Conservation (phyloP, 2,888 invertebrate species). For the Agrypnus murinus region DNA sequence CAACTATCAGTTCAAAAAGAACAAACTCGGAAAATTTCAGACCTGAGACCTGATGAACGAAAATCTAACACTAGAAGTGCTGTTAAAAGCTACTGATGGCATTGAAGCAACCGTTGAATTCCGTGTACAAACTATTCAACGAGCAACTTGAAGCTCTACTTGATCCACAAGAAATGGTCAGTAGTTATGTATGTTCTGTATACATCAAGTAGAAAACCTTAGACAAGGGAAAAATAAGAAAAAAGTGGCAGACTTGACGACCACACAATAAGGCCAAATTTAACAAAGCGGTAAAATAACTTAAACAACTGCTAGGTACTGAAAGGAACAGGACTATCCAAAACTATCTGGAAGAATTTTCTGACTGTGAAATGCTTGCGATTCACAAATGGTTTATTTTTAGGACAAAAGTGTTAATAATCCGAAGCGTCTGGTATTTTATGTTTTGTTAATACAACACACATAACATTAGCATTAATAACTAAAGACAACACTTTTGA, state of each 20-base stretch:
- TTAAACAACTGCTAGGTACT: slow-evolving; percentile 1
- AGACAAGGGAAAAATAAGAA: slow-evolving; percentile 7
- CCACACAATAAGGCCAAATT: slow-evolving; percentile 4
- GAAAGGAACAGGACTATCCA: slow-evolving; percentile 7
- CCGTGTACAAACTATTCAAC: background rate
- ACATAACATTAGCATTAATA: too few species aligned
- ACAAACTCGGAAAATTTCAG: background rate
- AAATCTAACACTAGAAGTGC: slow-evolving; percentile 1
- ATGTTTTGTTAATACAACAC: too few species aligned
- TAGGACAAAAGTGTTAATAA: too few species aligned
- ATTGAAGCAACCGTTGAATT: background rate
- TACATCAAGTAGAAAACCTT: background rate
- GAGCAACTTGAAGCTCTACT: background rate
- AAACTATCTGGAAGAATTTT: slow-evolving; percentile 16
- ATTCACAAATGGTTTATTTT: too few species aligned
- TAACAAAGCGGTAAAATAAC: slow-evolving; percentile 11
- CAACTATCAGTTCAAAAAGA: background rate
- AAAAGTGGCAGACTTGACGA: background rate
- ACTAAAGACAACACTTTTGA: too few species aligned
- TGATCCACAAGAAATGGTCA: slow-evolving; percentile 11
- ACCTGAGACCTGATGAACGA: background rate
- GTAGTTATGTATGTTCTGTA: background rate
- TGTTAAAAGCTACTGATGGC: slow-evolving; percentile 1
- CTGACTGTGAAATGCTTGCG: too few species aligned
- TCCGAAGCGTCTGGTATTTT: too few species aligned